Evolutionary conservation across 2,113 vertebrate genomes (phyloP).

Genomic region (Castor canadensis): DNA sequence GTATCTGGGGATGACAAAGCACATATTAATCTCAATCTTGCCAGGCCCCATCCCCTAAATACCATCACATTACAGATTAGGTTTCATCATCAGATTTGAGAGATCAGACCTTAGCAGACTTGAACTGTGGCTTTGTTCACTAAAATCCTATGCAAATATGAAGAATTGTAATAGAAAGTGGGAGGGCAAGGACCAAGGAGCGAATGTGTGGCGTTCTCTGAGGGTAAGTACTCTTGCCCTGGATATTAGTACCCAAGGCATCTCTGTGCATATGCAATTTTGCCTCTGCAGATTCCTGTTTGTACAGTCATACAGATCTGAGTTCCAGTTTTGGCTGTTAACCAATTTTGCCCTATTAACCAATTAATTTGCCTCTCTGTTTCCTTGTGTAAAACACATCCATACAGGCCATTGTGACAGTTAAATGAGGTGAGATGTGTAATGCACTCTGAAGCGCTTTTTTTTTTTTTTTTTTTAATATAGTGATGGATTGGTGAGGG

Average conservation of each 20-base stretch:
- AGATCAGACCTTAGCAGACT: background rate
- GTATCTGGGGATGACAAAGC: slow-evolving; percentile 75
- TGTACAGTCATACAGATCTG: background rate
- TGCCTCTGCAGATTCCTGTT: background rate
- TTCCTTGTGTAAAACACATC: slow-evolving; percentile 1
- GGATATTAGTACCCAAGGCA: background rate
- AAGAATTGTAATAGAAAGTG: background rate
- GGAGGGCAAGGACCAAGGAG: background rate
- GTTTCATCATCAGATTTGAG: background rate
- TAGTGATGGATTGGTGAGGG: background rate
- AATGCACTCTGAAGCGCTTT: background rate
- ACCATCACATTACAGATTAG: background rate
- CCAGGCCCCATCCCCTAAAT: background rate
- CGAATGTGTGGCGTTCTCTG: background rate
- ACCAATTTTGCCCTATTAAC: background rate
- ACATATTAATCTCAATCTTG: slow-evolving; percentile 77
- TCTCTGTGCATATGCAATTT: background rate
- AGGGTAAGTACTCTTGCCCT: background rate
- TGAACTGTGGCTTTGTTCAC: background rate
- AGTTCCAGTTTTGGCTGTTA: background rate
- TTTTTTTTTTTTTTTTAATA: background rate
- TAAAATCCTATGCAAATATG: background rate
- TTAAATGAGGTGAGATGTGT: background rate
- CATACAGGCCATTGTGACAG: background rate
- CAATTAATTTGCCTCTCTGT: background rate